Evolutionary conservation across 2,797 vertebrate species (phyloP), one percentile per base, ranked within the genome.

Genomic region (Lagodon rhomboides): DNA sequence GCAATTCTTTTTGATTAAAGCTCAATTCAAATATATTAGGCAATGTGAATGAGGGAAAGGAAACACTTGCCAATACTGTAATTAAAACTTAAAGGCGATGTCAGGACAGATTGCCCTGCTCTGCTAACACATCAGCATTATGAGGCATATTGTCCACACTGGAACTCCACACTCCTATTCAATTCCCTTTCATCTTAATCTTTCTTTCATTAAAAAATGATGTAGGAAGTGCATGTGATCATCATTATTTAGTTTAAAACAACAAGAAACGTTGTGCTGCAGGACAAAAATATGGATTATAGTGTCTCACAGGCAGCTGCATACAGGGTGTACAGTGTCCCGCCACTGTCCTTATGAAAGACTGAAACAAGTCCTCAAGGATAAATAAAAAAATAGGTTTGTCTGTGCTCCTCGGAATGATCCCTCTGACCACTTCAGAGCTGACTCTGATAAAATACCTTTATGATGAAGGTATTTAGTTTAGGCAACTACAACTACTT

Each of bases 11-110:
- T 16, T 59, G 47, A 72, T 79, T 64, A 44, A 73, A 86, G 62
- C 68, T 82, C 27, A 91, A 89, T 85, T 84, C 51, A 76, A 83
- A 68, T 12, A 72, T 68, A 79, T 75, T 54, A 73, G 64, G 46
- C 22, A 38, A 38, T 63, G 73, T 56, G 77, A 78, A 84, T 84
- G 50, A 79, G 68, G 25, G 46, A 66, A 76, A 82, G 67, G 58
- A 80, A 81, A 85, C 55, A 69, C 62, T 62, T 79, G 47, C 27
- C 62, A 54, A 22, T 69, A 49, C 82, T 87, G 17, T 84, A 89
- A 83, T 87, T 81, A 85, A 88, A 85, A 82, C 25, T 43, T 13
- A 68, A 71, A 61, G 18, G n/a, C 25, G 51, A 67, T 30, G 54
- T 56, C 49, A 38, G 44, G 6, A 64, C n/a, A 43, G 15, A 74